These are phyloP conservation scores for Laothoe populi DNA, from an alignment of 2,888 invertebrate genomes.

Conservation along the genomic window DNA sequence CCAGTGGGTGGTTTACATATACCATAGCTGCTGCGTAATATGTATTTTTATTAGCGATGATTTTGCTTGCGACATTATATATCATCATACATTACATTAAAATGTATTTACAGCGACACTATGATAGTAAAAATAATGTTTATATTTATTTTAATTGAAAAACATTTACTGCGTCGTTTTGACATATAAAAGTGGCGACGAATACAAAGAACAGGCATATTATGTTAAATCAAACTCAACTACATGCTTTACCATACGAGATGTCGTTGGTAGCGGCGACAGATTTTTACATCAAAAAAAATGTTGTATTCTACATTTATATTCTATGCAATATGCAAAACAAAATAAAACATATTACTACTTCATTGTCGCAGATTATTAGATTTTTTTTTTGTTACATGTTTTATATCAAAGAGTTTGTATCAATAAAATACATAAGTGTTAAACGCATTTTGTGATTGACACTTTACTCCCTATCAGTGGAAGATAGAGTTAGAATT, in stretches of 20 bases:
- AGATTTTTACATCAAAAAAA: background rate
- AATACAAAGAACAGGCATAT: background rate
- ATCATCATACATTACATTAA: background rate
- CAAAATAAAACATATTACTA: background rate
- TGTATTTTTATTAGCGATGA: constrained; percentile 17
- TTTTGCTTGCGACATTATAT: background rate
- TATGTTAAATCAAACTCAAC: too few relatives aligned
- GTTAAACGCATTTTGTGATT: too few relatives aligned
- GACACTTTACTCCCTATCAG: too few relatives aligned
- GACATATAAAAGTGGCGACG: background rate
- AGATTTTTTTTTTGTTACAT: too few relatives aligned
- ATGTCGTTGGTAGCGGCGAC: background rate
- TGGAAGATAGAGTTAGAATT: too few relatives aligned
- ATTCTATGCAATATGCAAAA: background rate
- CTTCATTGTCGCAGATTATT: too few relatives aligned
- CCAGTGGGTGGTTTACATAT: constrained; percentile 29
- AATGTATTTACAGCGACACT: constrained; percentile 20
- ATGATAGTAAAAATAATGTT: background rate
- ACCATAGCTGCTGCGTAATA: constrained; percentile 30
- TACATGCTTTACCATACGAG: background rate
- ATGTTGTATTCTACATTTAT: too few relatives aligned
- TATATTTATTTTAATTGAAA: constrained; percentile 9
- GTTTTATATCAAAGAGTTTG: too few relatives aligned
- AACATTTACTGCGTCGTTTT: background rate
- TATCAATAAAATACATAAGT: too few relatives aligned